Evolutionary conservation across 2,888 invertebrate species (phyloP).

Genomic region (Clistopyga incitator): DNA sequence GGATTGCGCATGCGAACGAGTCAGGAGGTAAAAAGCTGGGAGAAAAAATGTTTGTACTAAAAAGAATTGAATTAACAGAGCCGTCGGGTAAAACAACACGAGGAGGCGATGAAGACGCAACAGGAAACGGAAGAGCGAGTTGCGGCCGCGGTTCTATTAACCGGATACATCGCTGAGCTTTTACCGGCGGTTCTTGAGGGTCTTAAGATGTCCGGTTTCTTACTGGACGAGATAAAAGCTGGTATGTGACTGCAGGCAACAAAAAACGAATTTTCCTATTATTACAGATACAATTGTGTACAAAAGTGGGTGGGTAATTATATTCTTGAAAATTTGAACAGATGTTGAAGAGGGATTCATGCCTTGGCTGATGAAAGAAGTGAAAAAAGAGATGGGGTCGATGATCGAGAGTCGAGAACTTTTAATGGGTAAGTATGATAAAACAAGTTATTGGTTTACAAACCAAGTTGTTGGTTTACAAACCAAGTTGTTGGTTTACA

Average conservation of each 20-base stretch:
- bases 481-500: too few species aligned
- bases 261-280: conserved; percentile 2
- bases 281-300: background rate
- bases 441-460: too few species aligned
- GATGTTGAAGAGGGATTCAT: conserved; percentile 92
- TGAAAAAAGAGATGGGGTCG: conserved; percentile 92
- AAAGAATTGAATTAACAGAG: conserved; percentile 84
- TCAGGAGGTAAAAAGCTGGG: too few species aligned
- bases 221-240: conserved; percentile 87
- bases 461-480: too few species aligned
- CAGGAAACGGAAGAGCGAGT: conserved; percentile 92
- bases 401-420: conserved; percentile 93
- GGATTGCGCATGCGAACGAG: too few species aligned
- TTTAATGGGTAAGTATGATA: conserved; percentile 87
- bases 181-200: conserved; percentile 93
- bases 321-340: conserved; percentile 76
- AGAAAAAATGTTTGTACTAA: too few species aligned
- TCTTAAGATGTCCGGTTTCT: conserved; percentile 90
- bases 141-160: conserved; percentile 92
- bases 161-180: conserved; percentile 94
- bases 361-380: conserved; percentile 94
- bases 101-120: conserved; percentile 87
- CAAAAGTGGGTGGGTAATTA: background rate
- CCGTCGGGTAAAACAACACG: conserved; percentile 90
- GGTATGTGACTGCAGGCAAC: conserved; percentile 81